Evolutionary conservation across 1,140 invertebrate species (phyloP).

Genomic region (Tyrophagus putrescentiae): DNA sequence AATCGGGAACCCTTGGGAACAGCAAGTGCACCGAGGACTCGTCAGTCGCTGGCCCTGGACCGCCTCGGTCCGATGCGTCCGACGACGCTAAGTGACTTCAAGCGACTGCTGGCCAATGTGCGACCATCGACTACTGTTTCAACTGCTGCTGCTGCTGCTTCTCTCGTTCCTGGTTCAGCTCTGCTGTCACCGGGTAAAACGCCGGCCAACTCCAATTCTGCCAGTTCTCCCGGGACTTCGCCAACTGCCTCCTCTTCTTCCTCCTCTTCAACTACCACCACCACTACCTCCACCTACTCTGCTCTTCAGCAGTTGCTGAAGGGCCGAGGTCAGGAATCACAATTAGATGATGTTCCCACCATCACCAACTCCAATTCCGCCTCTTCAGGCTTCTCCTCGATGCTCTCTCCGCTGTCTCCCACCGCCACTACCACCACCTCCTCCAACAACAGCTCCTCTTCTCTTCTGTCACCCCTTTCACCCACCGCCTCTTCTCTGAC

Average conservation of each 20-base stretch:
- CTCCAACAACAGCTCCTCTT: too few relatives aligned
- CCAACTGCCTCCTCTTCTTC: not conserved
- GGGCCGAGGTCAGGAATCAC: not conserved
- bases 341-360: not conserved
- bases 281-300: not conserved
- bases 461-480: too few relatives aligned
- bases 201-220: too few relatives aligned
- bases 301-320: conserved; percentile 7
- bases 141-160: too few relatives aligned
- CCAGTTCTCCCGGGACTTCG: too few relatives aligned
- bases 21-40: not conserved
- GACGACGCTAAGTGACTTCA: conserved; percentile 48
- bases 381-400: not conserved
- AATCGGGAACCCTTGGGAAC: too few relatives aligned
- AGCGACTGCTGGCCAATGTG: conserved; percentile 55
- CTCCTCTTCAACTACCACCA: not conserved
- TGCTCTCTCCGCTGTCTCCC: not conserved
- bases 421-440: too few relatives aligned
- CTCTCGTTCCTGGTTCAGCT: too few relatives aligned
- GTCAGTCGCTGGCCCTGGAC: conserved; percentile 34
- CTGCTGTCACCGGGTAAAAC: too few relatives aligned
- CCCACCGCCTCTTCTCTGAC: too few relatives aligned
- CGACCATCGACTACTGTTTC: conserved; percentile 40
- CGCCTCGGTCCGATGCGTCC: conserved; percentile 35
- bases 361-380: not conserved